These are phyloP conservation scores for Plutomurus gul DNA, from an alignment of 1,140 invertebrate species.

Conservation along the genomic window DNA sequence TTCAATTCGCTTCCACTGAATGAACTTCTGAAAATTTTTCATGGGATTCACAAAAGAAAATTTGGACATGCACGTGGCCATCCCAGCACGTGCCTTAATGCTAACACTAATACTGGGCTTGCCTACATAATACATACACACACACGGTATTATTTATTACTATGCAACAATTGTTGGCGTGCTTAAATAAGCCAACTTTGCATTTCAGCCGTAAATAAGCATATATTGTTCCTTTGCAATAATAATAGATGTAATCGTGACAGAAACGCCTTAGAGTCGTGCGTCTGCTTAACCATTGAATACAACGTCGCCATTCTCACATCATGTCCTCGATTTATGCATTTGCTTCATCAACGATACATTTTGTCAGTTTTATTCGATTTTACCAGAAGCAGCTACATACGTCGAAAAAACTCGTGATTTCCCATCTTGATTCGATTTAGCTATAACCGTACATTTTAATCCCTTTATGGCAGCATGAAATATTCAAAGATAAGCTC, in stretches of 20 bases:
- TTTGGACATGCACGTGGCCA: slow-evolving; percentile 12
- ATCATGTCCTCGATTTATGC: background rate
- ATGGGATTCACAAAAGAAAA: background rate
- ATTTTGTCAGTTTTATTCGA: too few species aligned
- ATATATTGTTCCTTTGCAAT: background rate
- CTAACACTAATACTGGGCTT: background rate
- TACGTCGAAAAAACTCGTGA: too few species aligned
- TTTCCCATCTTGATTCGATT: too few species aligned
- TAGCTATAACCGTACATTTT: too few species aligned
- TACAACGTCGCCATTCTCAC: background rate
- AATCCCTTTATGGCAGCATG: too few species aligned
- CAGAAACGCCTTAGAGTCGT: background rate
- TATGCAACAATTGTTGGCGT: background rate
- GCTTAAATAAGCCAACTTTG: slow-evolving; percentile 1
- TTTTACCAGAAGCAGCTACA: too few species aligned
- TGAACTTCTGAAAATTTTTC: slow-evolving; percentile 17
- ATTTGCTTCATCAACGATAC: background rate
- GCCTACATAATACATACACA: too few species aligned
- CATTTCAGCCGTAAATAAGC: background rate
- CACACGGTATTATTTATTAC: too few species aligned
- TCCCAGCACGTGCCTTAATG: slow-evolving; percentile 16
- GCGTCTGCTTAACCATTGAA: background rate
- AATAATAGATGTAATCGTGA: background rate
- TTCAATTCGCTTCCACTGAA: slow-evolving; percentile 22
- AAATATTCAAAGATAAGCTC: too few species aligned